A percentile compares a stretch with the other conserved stretches of the same genome.
Evolutionary conservation across 2,113 vertebrate species (phyloP).

Genomic region (Zosterops borbonicus): DNA sequence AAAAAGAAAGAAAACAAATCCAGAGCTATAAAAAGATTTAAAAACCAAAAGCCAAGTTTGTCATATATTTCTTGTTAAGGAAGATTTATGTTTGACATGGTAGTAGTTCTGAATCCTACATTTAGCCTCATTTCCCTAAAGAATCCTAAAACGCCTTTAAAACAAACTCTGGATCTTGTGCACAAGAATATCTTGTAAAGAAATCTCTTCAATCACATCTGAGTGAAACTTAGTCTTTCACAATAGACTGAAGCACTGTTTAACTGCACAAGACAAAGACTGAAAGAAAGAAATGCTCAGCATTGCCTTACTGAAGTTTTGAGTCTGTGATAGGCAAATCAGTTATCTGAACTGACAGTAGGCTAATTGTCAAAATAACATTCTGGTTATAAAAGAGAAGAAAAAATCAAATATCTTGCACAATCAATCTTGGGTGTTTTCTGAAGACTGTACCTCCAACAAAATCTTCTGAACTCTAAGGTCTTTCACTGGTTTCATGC

Average conservation of each 20-base stretch:
- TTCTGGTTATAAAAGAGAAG: neutral
- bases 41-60: neutral
- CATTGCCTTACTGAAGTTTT: neutral
- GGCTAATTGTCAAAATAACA: neutral
- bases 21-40: constrained; percentile 9
- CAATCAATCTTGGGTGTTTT: neutral
- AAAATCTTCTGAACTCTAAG: neutral
- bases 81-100: neutral
- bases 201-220: neutral
- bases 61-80: neutral
- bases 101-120: neutral
- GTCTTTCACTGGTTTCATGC: neutral
- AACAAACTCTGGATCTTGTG: neutral
- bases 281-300: neutral
- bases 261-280: neutral
- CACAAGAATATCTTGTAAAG: neutral
- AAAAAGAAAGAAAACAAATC: constrained; percentile 37
- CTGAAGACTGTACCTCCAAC: neutral
- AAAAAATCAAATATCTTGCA: neutral
- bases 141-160: neutral
- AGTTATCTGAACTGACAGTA: neutral
- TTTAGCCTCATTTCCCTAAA: neutral
- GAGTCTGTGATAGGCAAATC: neutral
- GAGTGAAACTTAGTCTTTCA: neutral
- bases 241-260: neutral